Conservation (phyloP, 1,140 invertebrate species). For the Laupala kohalensis region DNA sequence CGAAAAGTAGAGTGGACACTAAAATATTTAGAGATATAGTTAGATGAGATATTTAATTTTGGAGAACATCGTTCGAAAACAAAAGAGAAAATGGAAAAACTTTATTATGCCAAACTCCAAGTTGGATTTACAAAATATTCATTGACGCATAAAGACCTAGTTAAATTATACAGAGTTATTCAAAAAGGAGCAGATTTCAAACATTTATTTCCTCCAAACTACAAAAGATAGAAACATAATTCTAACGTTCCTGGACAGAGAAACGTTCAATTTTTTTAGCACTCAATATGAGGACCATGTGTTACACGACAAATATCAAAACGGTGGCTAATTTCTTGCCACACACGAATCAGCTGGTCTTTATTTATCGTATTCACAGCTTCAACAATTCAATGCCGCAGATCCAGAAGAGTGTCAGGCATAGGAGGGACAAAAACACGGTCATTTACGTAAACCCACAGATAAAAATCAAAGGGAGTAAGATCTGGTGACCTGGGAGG, state of each 20-base stretch:
- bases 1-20: no score
- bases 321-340: conserved; percentile 2
- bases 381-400: conserved; percentile 2
- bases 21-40: no score
- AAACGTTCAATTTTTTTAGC: neutral
- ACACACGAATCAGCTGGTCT: conserved; percentile 4
- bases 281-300: conserved; percentile 6
- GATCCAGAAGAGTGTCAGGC: conserved; percentile 1
- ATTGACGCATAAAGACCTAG: no score
- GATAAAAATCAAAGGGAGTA: conserved; percentile 18
- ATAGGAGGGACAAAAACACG: conserved; percentile 13
- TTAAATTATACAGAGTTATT: no score
- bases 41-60: no score
- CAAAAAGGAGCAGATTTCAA: neutral
- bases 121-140: no score
- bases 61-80: no score
- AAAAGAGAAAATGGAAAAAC: no score
- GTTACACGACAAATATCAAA: neutral
- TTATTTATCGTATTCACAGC: conserved; percentile 3
- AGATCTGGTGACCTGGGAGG: conserved; percentile 20
- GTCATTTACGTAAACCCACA: conserved; percentile 20
- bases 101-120: no score
- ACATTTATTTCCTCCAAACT: neutral
- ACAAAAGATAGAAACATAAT: neutral
- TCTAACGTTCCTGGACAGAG: neutral